Evolutionary conservation across 2,113 vertebrate species (phyloP), one percentile per base, ranked within the genome.

Genomic region (Salvelinus sp.): DNA sequence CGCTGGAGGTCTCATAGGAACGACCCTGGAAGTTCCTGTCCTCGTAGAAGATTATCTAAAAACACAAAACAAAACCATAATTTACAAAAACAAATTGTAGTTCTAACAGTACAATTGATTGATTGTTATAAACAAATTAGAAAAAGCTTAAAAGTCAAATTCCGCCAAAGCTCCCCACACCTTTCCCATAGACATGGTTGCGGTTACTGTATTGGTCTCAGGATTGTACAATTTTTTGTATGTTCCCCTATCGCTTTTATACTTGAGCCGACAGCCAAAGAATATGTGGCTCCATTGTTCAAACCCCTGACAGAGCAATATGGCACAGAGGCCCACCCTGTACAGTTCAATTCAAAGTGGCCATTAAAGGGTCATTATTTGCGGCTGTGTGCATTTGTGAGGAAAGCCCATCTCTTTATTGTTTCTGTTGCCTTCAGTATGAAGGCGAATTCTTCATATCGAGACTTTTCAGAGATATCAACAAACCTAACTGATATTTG

Each of bases 221-320:
- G 6, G 72, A 87, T 82, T 89, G 81, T 78, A 88, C 83, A 50
- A 2, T 83, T 80, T 84, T 58, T 69, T 84, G 65, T 23, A 72
- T 63, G 38, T 44, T 50, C 71, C 66, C 69, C 30, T 20, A 62
- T 4, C 60, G 82, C 85, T 90, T 92, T 89, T 91, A 92, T 91
- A 91, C 83, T 87, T 83, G 85, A 84, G 78, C 81, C 73, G 25
- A 7, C 75, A 33, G 23, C 72, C 63, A 87, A 75, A 85, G 76
- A 64, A 83, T 82, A 20, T 77, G 86, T 86, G 78, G 85, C 83
- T 66, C 82, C 76, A 83, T 92, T 92, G 89, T 92, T 75, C 18
- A 92, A 92, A 90, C 48, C 86, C 89, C 88, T 92, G 91, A 92
- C 91, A 86, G 85, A 84, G 89, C 91, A 89, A 85, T 74, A 88